Conservation (phyloP, 2,113 vertebrate species). For the Formicarius rufipectus region DNA sequence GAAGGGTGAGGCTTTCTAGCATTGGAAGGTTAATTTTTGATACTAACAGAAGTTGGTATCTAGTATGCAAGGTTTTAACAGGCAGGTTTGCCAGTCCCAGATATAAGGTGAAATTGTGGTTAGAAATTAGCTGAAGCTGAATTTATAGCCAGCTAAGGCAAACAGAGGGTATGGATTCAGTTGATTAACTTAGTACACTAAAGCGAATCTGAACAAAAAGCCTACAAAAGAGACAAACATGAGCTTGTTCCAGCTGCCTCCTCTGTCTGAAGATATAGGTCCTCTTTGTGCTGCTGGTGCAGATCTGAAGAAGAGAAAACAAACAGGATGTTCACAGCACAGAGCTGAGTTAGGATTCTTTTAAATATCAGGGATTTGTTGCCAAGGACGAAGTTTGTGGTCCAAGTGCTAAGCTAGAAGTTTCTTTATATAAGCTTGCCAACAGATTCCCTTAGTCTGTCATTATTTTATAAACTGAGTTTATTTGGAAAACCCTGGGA, state of each 20-base stretch:
- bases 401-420: neutral
- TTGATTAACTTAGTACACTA: conserved; percentile 11
- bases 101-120: neutral
- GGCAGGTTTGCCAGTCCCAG: neutral
- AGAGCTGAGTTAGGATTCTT: conserved; percentile 40
- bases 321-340: conserved; percentile 61
- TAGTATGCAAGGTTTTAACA: neutral
- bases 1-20: neutral
- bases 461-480: neutral
- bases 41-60: neutral
- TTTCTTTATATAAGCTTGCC: neutral
- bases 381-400: neutral
- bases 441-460: neutral
- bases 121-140: neutral
- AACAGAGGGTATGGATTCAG: neutral
- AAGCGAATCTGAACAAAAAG: conserved; percentile 42
- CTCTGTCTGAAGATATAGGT: conserved; percentile 42
- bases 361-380: neutral
- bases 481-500: neutral
- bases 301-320: conserved; percentile 62
- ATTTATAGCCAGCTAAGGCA: neutral
- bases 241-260: conserved; percentile 50
- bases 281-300: conserved; percentile 57
- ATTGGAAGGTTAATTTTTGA: neutral
- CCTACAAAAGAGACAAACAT: conserved; percentile 21